Evolutionary conservation across 2,113 vertebrate genomes (phyloP), one percentile per base, ranked within the genome.

Genomic region (Mormyrus lacerda): DNA sequence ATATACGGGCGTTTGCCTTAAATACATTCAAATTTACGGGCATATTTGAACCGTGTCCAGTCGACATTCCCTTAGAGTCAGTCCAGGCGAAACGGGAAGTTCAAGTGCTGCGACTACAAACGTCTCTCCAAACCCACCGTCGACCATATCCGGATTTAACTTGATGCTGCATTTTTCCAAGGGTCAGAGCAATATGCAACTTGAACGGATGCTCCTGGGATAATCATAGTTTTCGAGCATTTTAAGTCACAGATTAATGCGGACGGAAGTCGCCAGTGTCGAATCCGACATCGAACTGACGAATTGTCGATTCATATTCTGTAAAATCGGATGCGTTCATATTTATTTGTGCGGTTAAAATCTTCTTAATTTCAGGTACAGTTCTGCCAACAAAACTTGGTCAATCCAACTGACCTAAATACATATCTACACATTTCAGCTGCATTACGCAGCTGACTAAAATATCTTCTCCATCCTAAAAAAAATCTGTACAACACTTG

Each of bases 381-480:
- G 93, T 90, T 95, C 95, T 95, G 96, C 94, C 95, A 96, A 96
- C 96, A 97, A 96, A 96, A 94, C 92, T 94, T 50, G 97, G 97
- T 97, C 97, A 96, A 94, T 97, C 96, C 92, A 97, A 98, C 96
- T 97, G 97, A 98, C 97, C 97, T 94, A 96, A 95, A 96, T 92
- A 96, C 94, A 94, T 97, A 97, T 98, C 95, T 97, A 97, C 97
- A 98, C 79, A 92, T 93, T 96, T 96, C 97, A 93, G 94, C 97
- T 93, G 91, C 94, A 93, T 85, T 88, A 88, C 13, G 91, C 50
- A 92, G 96, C 97, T 94, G 95, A 95, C 95, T 95, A 95, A 94
- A 95, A 94, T 51, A 89, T 94, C 92, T 96, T 92, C 95, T 91
- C 94, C 92, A 90, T 94, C 91, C 95, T 96, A 96, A 96, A 93